Evolutionary conservation across 2,797 vertebrate genomes (phyloP), one percentile per base, ranked within the genome.

Genomic region (Gambusia yucatana): DNA sequence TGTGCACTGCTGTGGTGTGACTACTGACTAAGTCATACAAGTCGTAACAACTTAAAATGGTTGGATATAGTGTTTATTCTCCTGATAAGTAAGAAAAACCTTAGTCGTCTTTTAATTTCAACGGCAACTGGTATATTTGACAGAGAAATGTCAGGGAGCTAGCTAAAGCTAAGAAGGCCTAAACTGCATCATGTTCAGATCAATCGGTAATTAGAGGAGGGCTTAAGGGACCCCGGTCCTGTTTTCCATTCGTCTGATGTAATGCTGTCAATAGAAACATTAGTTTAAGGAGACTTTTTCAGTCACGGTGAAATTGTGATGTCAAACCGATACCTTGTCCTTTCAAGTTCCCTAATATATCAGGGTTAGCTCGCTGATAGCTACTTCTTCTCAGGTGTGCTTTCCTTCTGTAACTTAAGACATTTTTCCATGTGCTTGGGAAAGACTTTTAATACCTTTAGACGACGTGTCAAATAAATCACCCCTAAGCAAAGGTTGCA

Each of bases 151-250:
- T 71, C 67, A 46, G 67, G 11, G 44, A 46, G 67, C 43, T 71
- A 71, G 28, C 43, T 71, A 46, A 71, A n/a, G 41, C 67, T 44
- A 69, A 84, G 88, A 80, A 94, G 93, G 92, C 93, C 94, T 86
- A 57, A 88, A 89, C 88, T 87, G 90, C 93, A 94, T 84, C 87
- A 93, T 87, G 87, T 86, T 86, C 81, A 74, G 82, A 89, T 90
- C 87, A 87, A 28, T 89, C 80, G 81, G 84, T 75, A 67, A 77
- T 33, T 84, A 74, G 44, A 79, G 81, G 65, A 82, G 82, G 89
- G 82, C 75, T 90, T 41, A 73, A 75, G 73, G 79, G 70, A 65
- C 71, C 84, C 47, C 70, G 0, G 9, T 59, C 46, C 77, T 25
- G 50, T 17, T 41, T 76, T 16, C 67, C 30, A 47, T 0, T 63